These are phyloP conservation scores for Chloroclystis v-ata DNA, from an alignment of 2,888 invertebrate genomes.

Conservation along the genomic window DNA sequence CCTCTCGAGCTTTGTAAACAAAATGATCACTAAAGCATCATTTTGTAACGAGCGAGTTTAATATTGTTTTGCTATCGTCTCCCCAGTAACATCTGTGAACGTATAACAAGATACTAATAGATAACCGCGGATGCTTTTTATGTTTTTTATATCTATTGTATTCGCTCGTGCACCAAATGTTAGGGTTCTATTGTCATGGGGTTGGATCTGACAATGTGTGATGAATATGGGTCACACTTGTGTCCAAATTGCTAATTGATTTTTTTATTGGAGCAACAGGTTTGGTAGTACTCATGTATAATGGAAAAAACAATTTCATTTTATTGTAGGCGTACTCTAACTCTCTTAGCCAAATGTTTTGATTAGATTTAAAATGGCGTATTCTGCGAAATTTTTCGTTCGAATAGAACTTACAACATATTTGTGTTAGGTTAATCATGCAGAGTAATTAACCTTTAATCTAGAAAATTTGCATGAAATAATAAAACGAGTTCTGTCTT, in stretches of 20 bases:
- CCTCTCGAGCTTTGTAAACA: too few species aligned
- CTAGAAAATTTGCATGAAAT: too few species aligned
- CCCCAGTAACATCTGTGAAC: conserved; percentile 59
- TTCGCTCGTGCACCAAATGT: conserved; percentile 65
- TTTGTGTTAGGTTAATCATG: too few species aligned
- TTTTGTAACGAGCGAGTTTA: conserved; percentile 1
- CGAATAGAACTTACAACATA: too few species aligned
- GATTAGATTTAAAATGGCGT: too few species aligned
- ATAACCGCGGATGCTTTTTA: conserved; percentile 77
- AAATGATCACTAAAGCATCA: too few species aligned
- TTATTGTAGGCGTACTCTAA: conserved; percentile 5
- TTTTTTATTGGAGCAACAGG: conserved; percentile 60
- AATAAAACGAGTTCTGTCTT: too few species aligned
- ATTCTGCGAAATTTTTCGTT: too few species aligned
- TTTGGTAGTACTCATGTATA: conserved; percentile 23
- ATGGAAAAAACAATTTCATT: conserved; percentile 2
- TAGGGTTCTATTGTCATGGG: conserved; percentile 48
- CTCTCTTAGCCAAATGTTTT: neutral
- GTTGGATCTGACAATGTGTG: conserved; percentile 49
- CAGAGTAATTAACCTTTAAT: too few species aligned
- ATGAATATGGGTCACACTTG: conserved; percentile 60
- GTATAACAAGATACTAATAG: conserved; percentile 77
- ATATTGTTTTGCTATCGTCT: conserved; percentile 1
- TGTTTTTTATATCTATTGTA: conserved; percentile 64
- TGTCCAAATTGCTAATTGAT: conserved; percentile 67